phyloP scores from a whole-genome alignment of 2,888 invertebrate species.

The Rhopalosiphum nymphaeae region DNA sequence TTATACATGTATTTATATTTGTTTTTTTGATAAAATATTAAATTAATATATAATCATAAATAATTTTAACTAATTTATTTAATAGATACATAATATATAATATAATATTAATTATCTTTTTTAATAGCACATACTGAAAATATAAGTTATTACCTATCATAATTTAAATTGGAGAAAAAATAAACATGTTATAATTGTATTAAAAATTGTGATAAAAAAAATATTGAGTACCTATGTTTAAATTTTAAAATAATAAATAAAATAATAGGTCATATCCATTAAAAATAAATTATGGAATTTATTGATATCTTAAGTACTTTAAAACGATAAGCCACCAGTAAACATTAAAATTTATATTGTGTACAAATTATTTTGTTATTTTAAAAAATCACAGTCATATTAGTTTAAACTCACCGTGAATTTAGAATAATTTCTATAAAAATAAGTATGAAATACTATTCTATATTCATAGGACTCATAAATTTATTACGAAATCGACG shows the following conservation, averaged over 20 bases:
- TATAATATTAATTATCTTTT: too few relatives aligned
- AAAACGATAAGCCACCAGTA: not conserved
- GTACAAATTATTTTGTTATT: not conserved
- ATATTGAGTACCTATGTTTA: not conserved
- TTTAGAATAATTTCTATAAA: not conserved
- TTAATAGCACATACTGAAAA: too few relatives aligned
- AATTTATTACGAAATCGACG: too few relatives aligned
- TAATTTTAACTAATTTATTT: too few relatives aligned
- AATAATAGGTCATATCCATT: not conserved
- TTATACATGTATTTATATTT: too few relatives aligned
- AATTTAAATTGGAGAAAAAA: not conserved
- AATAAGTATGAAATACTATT: too few relatives aligned
- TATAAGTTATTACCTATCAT: not conserved
- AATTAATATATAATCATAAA: too few relatives aligned
- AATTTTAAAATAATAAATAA: not conserved
- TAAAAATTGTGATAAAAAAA: not conserved
- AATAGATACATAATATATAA: too few relatives aligned
- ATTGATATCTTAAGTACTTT: not conserved
- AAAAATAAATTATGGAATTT: not conserved
- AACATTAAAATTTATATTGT: not conserved
- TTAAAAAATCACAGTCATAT: not conserved
- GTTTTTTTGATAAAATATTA: too few relatives aligned
- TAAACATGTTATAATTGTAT: not conserved
- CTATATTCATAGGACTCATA: too few relatives aligned
- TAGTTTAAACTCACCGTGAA: not conserved